Evolutionary conservation across 2,888 invertebrate genomes (phyloP).

Genomic region (Trisateles emortualis): DNA sequence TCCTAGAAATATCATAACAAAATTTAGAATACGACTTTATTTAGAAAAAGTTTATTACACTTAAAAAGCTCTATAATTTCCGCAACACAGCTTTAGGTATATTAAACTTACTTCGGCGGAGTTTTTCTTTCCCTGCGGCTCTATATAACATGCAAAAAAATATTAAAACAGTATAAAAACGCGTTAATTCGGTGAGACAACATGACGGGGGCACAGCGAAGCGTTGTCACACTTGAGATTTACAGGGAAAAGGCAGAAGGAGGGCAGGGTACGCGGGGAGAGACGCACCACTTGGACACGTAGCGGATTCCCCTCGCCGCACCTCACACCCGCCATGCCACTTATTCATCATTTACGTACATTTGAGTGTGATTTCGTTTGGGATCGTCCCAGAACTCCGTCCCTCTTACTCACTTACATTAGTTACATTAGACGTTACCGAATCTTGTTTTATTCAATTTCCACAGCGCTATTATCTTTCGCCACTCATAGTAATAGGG

Average conservation of each 20-base stretch:
- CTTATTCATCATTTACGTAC: conserved; percentile 83
- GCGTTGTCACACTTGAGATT: conserved; percentile 77
- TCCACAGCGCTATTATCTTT: conserved; percentile 75
- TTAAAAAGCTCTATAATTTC: conserved; percentile 20
- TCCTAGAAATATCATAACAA: not conserved
- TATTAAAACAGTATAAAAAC: conserved; percentile 59
- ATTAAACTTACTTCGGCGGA: conserved; percentile 12
- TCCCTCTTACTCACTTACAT: conserved; percentile 75
- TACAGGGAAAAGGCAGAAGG: conserved; percentile 65
- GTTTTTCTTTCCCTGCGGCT: conserved; percentile 10
- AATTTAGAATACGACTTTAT: not conserved
- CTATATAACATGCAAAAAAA: conserved; percentile 45
- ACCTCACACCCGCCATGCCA: conserved; percentile 59
- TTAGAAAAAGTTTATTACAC: conserved; percentile 10
- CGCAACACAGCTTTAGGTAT: conserved; percentile 19
- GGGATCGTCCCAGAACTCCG: conserved; percentile 72
- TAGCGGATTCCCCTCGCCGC: conserved; percentile 60
- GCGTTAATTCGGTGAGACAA: conserved; percentile 61
- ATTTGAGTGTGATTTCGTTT: conserved; percentile 84
- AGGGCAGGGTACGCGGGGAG: conserved; percentile 49
- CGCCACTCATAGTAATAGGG: conserved; percentile 70
- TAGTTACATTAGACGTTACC: conserved; percentile 76
- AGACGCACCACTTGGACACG: conserved; percentile 78
- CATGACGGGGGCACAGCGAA: conserved; percentile 62
- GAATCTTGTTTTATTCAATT: conserved; percentile 79